phyloP scores from a whole-genome alignment of 1,140 invertebrate genomes.

The Stegodyphus mimosarum region DNA sequence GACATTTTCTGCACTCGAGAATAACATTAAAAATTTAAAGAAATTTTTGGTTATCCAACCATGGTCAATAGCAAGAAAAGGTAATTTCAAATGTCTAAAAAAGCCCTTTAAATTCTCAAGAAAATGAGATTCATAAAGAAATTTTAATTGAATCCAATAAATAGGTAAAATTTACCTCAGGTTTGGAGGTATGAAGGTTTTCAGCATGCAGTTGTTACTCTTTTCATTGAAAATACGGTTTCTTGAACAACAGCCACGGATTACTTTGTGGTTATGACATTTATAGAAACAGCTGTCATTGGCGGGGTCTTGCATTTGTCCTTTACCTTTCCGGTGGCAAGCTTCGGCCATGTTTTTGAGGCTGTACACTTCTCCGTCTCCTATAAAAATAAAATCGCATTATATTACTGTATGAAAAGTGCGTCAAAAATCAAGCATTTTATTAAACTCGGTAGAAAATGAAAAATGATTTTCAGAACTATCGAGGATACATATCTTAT shows the following conservation, averaged over 20 bases:
- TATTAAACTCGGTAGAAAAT: not conserved
- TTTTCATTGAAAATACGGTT: not conserved
- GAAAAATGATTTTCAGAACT: not conserved
- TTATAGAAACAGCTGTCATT: constrained; percentile 12
- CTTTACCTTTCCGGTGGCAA: not conserved
- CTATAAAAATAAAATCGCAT: not conserved
- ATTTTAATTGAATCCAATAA: too few relatives aligned
- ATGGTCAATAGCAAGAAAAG: too few relatives aligned
- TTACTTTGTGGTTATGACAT: not conserved
- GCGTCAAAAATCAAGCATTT: not conserved
- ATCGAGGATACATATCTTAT: not conserved
- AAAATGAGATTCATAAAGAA: too few relatives aligned
- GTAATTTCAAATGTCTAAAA: too few relatives aligned
- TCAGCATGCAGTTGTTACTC: not conserved
- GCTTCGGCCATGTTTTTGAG: not conserved
- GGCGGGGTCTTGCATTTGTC: not conserved
- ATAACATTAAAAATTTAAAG: too few relatives aligned
- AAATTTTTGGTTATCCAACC: too few relatives aligned
- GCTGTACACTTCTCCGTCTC: constrained; percentile 1
- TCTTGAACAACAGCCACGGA: not conserved
- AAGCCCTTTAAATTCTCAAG: too few relatives aligned
- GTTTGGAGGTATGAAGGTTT: too few relatives aligned
- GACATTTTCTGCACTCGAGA: too few relatives aligned
- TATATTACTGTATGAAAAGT: not conserved
- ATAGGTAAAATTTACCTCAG: too few relatives aligned